Evolutionary conservation across 2,797 vertebrate species (phyloP), one percentile per base, ranked within the genome.

Genomic region (Acestrorhynchus altus): DNA sequence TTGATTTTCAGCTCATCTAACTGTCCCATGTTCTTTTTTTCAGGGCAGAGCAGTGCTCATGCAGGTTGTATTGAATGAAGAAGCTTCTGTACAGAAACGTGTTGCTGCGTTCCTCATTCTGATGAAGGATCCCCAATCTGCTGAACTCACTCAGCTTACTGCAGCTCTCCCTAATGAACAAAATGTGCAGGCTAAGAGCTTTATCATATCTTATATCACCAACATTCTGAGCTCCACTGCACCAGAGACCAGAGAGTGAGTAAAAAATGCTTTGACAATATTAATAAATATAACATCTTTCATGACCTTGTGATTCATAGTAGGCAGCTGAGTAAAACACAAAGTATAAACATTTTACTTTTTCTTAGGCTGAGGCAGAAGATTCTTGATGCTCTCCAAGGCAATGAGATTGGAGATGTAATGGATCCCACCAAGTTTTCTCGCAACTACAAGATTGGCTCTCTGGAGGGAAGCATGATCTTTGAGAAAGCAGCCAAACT

Each of bases 31-130:
- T 56, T 16, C 26, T 78, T 71, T n/a, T n/a, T 83, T 64, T 46
- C 71, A 99, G 98, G 93, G 89, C 49, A 90, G 86, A 83, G 86
- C 87, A 31, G 79, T 91, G 47, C 92, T 99, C 79, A 88, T 96
- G 79, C 91, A 93, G 83, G 89, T 88, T 15, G 89, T 96, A 83
- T 84, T 95, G 56, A 90, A 95, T n/a, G 47, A 40, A 0, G 57
- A 87, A 24, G 88, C 90, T 57, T 91, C 94, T 1, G 84, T 92
- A 70, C 95, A 97, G 24, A 98, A 96, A 84, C 94, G 97, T n/a
- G 81, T 99, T 72, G 95, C 96, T 52, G 94, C 96, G 42, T 99
- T 98, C 78, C 94, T 99, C 85, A 90, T 96, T 15, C 82, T 99
- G 44, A 99, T 99, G 95, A 96, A 93, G 85, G 83, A 88, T 71